Percentiles rank a stretch among this genome's conserved stretches.
phyloP scores from a whole-genome alignment of 2,888 invertebrate species.

The Eretmocerus hayati region DNA sequence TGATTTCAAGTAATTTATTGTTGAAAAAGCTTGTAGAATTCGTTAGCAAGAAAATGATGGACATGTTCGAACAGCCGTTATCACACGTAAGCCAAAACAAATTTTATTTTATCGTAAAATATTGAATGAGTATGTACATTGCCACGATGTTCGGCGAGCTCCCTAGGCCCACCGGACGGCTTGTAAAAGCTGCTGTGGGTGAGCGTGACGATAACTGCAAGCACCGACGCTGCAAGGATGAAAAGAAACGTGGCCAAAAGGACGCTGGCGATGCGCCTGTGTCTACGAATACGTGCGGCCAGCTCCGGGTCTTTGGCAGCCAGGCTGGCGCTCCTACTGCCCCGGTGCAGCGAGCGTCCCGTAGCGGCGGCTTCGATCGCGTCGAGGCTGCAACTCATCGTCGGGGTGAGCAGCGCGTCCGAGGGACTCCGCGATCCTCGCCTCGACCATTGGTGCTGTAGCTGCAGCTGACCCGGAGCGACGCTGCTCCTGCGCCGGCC shows the following conservation, averaged over 20 bases:
- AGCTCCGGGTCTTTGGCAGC: constrained; percentile 43
- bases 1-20: too few relatives aligned
- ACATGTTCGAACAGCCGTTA: too few relatives aligned
- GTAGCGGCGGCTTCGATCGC: too few relatives aligned
- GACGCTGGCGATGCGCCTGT: constrained; percentile 64
- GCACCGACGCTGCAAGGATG: constrained; percentile 64
- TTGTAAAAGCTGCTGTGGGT: constrained; percentile 63
- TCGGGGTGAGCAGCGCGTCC: too few relatives aligned
- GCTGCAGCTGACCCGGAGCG: too few relatives aligned
- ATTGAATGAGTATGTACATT: constrained; percentile 34
- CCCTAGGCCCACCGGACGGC: constrained; percentile 55
- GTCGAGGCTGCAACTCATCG: too few relatives aligned
- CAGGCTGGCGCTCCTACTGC: constrained; percentile 41
- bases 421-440: constrained; percentile 1
- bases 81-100: too few relatives aligned
- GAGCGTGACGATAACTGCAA: constrained; percentile 71
- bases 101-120: too few relatives aligned
- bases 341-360: too few relatives aligned
- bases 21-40: too few relatives aligned
- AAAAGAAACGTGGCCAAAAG: constrained; percentile 68
- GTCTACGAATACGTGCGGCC: constrained; percentile 56
- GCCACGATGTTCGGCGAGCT: constrained; percentile 37
- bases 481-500: constrained; percentile 79
- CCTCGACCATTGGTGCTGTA: background rate
- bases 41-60: too few relatives aligned